Percentiles rank a stretch among this genome's conserved stretches.
phyloP scores from a whole-genome alignment of 2,797 vertebrate species.

The Furcifer pardalis region DNA sequence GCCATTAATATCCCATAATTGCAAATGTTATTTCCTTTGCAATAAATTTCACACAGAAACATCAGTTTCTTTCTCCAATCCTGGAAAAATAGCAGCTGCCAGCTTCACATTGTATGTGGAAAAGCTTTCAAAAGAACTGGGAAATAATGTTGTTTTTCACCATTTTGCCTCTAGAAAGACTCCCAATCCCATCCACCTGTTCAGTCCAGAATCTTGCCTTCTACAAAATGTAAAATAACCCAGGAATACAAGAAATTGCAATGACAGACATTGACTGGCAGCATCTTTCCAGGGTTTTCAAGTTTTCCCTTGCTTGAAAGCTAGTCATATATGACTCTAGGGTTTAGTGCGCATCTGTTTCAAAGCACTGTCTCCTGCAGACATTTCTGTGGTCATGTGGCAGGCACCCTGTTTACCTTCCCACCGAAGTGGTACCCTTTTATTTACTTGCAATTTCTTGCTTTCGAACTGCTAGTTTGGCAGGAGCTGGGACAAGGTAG shows the following conservation, averaged over 20 bases:
- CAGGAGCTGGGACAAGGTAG: too few species aligned
- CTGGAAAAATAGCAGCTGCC: not conserved
- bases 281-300: not conserved
- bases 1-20: not conserved
- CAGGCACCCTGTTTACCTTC: too few species aligned
- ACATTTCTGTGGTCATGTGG: too few species aligned
- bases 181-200: not conserved
- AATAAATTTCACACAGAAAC: not conserved
- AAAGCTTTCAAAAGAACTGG: not conserved
- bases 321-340: too few species aligned
- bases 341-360: too few species aligned
- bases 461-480: too few species aligned
- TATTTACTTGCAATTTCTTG: too few species aligned
- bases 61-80: not conserved
- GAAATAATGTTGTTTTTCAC: not conserved
- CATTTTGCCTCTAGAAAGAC: not conserved
- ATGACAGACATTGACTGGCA: not conserved
- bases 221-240: not conserved
- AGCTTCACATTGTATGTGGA: not conserved
- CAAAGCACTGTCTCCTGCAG: too few species aligned
- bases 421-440: too few species aligned
- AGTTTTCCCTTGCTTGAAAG: too few species aligned
- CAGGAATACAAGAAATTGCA: not conserved
- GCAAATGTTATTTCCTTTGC: not conserved
- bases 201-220: not conserved